Percentiles rank a stretch among this genome's conserved stretches.
Conservation (phyloP, 2,888 invertebrate species). For the Meghimatium bilineatum region DNA sequence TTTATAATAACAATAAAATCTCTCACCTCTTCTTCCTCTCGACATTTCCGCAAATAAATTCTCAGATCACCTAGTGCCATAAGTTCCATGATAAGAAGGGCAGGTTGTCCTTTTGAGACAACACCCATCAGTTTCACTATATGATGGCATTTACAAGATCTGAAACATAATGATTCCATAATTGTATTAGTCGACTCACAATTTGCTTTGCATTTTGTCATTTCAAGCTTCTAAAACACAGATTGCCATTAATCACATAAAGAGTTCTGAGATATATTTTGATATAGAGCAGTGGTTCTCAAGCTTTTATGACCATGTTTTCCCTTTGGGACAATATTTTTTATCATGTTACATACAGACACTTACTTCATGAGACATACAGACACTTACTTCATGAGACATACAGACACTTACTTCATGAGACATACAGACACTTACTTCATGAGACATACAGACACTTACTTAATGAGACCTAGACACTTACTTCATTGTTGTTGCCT, state of each 20-base stretch:
- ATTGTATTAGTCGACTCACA: background rate
- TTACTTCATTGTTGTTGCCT: conserved; percentile 95
- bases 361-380: too few species aligned
- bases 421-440: too few species aligned
- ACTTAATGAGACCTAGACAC: too few species aligned
- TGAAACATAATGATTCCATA: conserved; percentile 65
- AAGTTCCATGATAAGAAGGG: conserved; percentile 95
- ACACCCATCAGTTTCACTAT: conserved; percentile 95
- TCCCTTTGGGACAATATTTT: too few species aligned
- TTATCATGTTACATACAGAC: too few species aligned
- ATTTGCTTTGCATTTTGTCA: background rate
- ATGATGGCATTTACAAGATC: conserved; percentile 91
- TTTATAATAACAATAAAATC: background rate
- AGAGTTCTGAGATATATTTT: too few species aligned
- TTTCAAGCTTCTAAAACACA: background rate
- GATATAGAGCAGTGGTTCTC: too few species aligned
- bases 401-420: too few species aligned
- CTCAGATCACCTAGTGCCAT: conserved; percentile 93
- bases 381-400: too few species aligned
- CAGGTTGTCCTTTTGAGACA: conserved; percentile 90
- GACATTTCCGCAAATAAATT: conserved; percentile 49
- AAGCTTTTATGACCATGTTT: too few species aligned
- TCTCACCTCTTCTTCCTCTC: conserved; percentile 61
- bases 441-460: too few species aligned
- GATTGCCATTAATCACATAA: too few species aligned